Evolutionary conservation across 2,113 vertebrate species (phyloP).

Genomic region (Silurus glanis): DNA sequence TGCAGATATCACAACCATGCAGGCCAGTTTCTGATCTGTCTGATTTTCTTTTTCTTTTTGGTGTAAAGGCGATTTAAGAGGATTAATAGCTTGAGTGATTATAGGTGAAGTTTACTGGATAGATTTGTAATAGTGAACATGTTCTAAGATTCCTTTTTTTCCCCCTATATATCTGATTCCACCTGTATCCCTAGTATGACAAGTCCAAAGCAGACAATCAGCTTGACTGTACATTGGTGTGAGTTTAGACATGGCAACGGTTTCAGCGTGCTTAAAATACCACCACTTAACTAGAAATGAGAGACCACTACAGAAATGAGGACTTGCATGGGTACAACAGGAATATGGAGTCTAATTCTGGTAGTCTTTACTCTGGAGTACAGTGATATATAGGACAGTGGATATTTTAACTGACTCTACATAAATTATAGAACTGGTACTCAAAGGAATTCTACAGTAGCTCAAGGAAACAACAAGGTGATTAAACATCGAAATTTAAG

Average conservation of each 20-base stretch:
- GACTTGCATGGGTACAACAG: neutral
- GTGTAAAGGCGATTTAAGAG: constrained; percentile 45
- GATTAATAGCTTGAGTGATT: constrained; percentile 43
- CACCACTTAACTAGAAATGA: constrained; percentile 6
- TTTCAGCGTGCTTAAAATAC: neutral
- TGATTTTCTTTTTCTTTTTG: constrained; percentile 55
- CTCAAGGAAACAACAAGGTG: neutral
- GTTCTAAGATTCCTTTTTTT: neutral
- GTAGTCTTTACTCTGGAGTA: constrained; percentile 3
- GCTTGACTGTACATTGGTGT: neutral
- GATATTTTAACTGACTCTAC: neutral
- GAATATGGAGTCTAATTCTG: neutral
- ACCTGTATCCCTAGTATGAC: neutral
- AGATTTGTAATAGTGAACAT: neutral
- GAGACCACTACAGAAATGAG: neutral
- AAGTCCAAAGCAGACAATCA: neutral
- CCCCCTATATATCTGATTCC: neutral
- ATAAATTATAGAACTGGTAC: neutral
- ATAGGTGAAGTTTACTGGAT: neutral
- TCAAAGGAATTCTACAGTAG: neutral
- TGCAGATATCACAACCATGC: neutral
- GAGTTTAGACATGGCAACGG: neutral
- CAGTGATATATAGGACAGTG: neutral
- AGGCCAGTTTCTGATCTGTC: constrained; percentile 52
- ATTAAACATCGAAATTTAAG: neutral